phyloP scores from a whole-genome alignment of 2,113 vertebrate species.

The Eidolon helvum region DNA sequence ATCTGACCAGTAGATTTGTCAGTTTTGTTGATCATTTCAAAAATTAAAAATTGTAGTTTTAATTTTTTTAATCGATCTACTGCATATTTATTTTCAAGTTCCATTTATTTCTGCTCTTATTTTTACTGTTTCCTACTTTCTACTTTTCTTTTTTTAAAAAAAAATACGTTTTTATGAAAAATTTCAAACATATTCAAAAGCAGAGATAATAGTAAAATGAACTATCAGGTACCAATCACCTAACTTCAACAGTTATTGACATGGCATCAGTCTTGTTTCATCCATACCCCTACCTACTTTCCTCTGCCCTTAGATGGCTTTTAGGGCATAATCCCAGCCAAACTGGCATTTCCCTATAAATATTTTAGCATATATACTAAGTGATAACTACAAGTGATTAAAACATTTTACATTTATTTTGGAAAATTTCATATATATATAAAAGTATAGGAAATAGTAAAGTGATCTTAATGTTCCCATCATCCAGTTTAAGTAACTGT shows the following conservation, averaged over 20 bases:
- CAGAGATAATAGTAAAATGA: neutral
- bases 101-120: neutral
- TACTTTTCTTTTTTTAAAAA: neutral
- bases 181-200: neutral
- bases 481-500: neutral
- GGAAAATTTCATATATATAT: neutral
- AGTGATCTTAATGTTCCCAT: neutral
- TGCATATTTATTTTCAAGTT: neutral
- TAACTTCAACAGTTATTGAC: neutral
- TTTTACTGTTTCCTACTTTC: neutral
- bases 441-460: neutral
- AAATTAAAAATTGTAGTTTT: neutral
- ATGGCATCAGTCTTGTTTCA: neutral
- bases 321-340: neutral
- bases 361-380: neutral
- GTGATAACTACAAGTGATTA: neutral
- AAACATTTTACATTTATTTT: neutral
- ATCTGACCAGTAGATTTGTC: neutral
- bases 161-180: neutral
- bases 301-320: neutral
- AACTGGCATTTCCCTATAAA: neutral
- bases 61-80: neutral
- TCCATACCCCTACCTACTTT: neutral
- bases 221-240: neutral
- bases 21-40: slow-evolving; percentile 26